phyloP scores from a whole-genome alignment of 1,140 invertebrate genomes.

The Drosophila athabasca region DNA sequence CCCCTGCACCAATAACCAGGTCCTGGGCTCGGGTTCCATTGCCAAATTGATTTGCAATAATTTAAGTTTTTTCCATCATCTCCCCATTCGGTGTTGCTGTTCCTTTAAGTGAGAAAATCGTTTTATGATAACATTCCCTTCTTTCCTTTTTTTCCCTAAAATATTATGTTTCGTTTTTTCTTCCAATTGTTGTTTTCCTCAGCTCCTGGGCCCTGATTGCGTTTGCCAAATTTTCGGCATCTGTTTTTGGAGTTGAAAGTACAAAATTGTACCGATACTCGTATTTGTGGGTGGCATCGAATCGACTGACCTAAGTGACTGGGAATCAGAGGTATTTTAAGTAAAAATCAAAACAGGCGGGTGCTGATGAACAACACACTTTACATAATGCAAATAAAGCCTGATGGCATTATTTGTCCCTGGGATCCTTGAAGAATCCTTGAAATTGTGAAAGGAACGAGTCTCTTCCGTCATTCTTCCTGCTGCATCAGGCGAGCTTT shows the following conservation, averaged over 20 bases:
- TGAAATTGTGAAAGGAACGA: too few relatives aligned
- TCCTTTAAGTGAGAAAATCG: conserved; percentile 76
- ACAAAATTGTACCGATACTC: background rate
- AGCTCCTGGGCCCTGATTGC: conserved; percentile 23
- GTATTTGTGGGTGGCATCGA: background rate
- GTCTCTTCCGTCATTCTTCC: too few relatives aligned
- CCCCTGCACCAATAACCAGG: background rate
- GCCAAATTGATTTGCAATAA: conserved; percentile 82
- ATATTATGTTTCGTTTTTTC: conserved; percentile 19
- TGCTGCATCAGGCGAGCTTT: too few relatives aligned
- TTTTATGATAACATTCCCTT: conserved; percentile 70
- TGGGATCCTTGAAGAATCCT: too few relatives aligned
- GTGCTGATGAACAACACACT: too few relatives aligned
- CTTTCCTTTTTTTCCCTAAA: conserved; percentile 16
- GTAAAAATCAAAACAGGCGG: too few relatives aligned
- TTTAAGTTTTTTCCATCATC: conserved; percentile 64
- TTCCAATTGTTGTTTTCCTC: conserved; percentile 16
- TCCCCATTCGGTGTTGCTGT: conserved; percentile 11
- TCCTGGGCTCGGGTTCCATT: background rate
- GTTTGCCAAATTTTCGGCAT: conserved; percentile 22
- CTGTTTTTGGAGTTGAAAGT: conserved; percentile 13
- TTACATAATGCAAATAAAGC: too few relatives aligned
- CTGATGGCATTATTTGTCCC: too few relatives aligned
- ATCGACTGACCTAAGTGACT: too few relatives aligned
- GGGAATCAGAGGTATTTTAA: too few relatives aligned